These are phyloP conservation scores for Germaria angustata DNA, from an alignment of 2,888 invertebrate genomes.

Conservation along the genomic window DNA sequence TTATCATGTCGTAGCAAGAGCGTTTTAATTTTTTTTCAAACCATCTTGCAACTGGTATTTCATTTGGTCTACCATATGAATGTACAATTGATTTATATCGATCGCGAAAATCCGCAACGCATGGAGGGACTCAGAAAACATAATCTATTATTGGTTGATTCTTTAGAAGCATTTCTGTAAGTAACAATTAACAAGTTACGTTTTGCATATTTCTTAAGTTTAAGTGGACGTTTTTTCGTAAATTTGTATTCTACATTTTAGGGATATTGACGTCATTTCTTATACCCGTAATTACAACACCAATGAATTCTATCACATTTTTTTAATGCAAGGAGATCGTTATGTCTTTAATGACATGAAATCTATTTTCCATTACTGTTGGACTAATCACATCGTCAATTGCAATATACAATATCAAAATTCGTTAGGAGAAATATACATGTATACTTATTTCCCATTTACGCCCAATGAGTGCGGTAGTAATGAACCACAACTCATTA, in stretches of 20 bases:
- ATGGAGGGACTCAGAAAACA: slow-evolving; percentile 31
- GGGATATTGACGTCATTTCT: slow-evolving; percentile 69
- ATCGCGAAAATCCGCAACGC: slow-evolving; percentile 2
- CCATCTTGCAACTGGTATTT: slow-evolving; percentile 69
- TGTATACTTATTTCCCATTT: slow-evolving; percentile 66
- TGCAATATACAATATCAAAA: slow-evolving; percentile 56
- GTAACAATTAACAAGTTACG: neutral
- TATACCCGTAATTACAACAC: slow-evolving; percentile 70
- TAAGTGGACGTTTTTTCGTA: neutral
- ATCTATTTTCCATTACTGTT: slow-evolving; percentile 61
- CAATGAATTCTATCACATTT: slow-evolving; percentile 73
- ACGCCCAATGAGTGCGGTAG: slow-evolving; percentile 1
- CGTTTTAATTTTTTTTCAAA: slow-evolving; percentile 69
- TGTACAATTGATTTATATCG: slow-evolving; percentile 67
- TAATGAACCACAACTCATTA: too few relatives aligned
- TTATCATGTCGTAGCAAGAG: slow-evolving; percentile 70
- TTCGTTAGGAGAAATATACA: neutral
- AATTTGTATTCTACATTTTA: neutral
- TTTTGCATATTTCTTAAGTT: too few relatives aligned
- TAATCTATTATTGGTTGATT: slow-evolving; percentile 55
- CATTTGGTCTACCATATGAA: slow-evolving; percentile 68
- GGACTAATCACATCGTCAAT: slow-evolving; percentile 61
- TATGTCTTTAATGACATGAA: slow-evolving; percentile 63
- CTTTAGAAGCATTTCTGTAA: slow-evolving; percentile 59
- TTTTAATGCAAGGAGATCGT: slow-evolving; percentile 68